phyloP scores from a whole-genome alignment of 2,113 vertebrate species.

The Lagopus leucura region DNA sequence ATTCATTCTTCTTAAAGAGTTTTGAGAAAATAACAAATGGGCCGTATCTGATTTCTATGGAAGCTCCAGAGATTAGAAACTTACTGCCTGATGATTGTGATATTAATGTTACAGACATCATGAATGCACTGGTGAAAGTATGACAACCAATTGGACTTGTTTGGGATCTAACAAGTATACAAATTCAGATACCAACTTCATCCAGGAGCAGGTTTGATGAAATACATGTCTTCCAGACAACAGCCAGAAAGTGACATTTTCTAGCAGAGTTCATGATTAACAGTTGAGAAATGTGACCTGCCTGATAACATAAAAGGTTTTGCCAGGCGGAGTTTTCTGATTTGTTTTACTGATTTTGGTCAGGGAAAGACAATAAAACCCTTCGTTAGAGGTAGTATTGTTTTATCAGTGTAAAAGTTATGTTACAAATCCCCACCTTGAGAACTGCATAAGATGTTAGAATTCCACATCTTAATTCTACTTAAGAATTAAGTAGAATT shows the following conservation, averaged over 20 bases:
- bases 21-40: neutral
- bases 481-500: no score
- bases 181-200: neutral
- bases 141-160: neutral
- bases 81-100: neutral
- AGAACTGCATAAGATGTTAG: neutral
- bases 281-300: neutral
- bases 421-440: neutral
- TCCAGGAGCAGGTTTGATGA: neutral
- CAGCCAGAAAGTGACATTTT: neutral
- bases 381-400: neutral
- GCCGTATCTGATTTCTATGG: neutral
- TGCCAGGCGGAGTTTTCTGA: rapidly evolving
- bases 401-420: neutral
- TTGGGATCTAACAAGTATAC: neutral
- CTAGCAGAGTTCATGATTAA: neutral
- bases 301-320: neutral
- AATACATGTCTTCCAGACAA: neutral
- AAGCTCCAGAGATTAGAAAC: neutral
- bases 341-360: neutral
- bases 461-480: neutral
- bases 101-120: neutral
- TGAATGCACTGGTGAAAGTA: neutral
- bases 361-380: neutral
- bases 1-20: neutral